phyloP scores from a whole-genome alignment of 2,797 vertebrate genomes.

The Tragopan temminckii region DNA sequence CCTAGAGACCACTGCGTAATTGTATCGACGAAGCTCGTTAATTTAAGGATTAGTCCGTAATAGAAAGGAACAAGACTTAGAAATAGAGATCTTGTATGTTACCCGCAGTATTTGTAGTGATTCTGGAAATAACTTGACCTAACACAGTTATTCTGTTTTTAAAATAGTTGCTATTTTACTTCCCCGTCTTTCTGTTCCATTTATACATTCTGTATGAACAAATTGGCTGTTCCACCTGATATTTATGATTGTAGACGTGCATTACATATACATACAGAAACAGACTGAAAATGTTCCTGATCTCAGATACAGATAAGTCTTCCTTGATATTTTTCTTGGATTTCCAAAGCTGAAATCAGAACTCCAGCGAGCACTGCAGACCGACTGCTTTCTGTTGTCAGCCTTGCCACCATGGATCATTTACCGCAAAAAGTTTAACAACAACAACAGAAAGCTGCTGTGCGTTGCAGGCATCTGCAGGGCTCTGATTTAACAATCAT shows the following conservation, averaged over 20 bases:
- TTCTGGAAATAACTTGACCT: constrained; percentile 8
- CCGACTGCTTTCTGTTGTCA: background rate
- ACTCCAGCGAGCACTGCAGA: constrained; percentile 30
- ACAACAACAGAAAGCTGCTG: background rate
- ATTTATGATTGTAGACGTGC: constrained; percentile 17
- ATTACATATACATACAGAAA: background rate
- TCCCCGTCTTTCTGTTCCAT: background rate
- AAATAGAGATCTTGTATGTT: background rate
- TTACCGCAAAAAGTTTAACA: constrained; percentile 19
- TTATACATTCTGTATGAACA: constrained; percentile 1
- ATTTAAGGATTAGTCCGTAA: constrained; percentile 5
- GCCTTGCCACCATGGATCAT: background rate
- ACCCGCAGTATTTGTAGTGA: background rate
- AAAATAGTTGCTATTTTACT: background rate
- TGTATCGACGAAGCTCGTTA: background rate
- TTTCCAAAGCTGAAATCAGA: constrained; percentile 41
- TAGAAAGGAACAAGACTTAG: background rate
- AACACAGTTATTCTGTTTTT: background rate
- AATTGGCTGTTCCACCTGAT: constrained; percentile 49
- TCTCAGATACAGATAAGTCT: background rate
- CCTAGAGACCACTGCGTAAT: background rate
- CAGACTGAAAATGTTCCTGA: constrained; percentile 33
- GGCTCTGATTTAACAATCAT: constrained; percentile 9
- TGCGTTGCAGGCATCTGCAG: background rate
- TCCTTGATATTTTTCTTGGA: constrained; percentile 29